Evolutionary conservation across 2,888 invertebrate genomes (phyloP).

Genomic region (Dyspetes luteomarginatus): DNA sequence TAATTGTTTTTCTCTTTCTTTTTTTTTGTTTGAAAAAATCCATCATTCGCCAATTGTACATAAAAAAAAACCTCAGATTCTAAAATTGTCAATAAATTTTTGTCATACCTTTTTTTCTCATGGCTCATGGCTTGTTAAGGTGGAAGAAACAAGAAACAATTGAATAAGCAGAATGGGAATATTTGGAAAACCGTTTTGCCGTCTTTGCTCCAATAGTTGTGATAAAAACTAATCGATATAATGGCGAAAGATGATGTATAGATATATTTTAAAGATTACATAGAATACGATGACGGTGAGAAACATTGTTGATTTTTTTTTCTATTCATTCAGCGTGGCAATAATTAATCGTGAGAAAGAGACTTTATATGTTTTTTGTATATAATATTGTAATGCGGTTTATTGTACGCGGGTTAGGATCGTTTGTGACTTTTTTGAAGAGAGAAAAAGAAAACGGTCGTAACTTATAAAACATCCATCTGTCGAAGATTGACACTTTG

Average conservation of each 20-base stretch:
- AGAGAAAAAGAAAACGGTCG: slow-evolving; percentile 1
- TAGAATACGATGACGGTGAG: slow-evolving; percentile 24
- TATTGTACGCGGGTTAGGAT: slow-evolving; percentile 21
- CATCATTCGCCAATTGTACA: not conserved
- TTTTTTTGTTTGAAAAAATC: not conserved
- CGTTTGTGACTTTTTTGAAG: slow-evolving; percentile 14
- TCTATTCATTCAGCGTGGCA: slow-evolving; percentile 33
- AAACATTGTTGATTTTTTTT: slow-evolving; percentile 38
- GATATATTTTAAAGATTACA: slow-evolving; percentile 33
- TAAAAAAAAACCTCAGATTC: not conserved
- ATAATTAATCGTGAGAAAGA: slow-evolving; percentile 55
- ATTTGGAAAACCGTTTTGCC: not conserved
- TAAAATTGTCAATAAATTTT: not conserved
- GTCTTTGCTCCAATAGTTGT: slow-evolving; percentile 22
- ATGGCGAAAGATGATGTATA: slow-evolving; percentile 27
- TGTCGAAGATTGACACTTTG: slow-evolving; percentile 31
- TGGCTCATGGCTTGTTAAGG: no score
- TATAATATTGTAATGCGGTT: slow-evolving; percentile 52
- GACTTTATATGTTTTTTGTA: slow-evolving; percentile 60
- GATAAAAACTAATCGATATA: slow-evolving; percentile 27
- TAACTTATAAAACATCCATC: not conserved
- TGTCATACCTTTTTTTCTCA: no score
- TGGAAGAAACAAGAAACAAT: no score
- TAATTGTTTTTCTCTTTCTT: not conserved
- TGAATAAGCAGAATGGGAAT: not conserved